Evolutionary conservation across 2,888 invertebrate genomes (phyloP).

Genomic region (Luperina nickerlii): DNA sequence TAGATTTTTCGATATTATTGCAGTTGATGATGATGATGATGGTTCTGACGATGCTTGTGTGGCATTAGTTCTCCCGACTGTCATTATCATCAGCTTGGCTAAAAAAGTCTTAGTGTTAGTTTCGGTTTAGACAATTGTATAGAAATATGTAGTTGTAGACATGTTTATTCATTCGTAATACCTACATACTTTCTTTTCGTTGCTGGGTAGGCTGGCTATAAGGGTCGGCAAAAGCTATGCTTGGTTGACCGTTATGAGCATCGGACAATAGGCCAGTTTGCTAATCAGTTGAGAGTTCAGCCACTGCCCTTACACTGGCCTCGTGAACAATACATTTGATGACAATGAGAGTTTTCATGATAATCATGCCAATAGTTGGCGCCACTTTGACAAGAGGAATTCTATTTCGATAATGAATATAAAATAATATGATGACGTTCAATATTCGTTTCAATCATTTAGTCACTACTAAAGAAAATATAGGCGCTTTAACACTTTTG

Average conservation of each 20-base stretch:
- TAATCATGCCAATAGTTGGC: neutral
- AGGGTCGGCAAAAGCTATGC: neutral
- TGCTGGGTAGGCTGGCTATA: neutral
- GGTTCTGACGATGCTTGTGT: neutral
- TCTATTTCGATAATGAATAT: neutral
- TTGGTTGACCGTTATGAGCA: neutral
- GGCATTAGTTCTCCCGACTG: neutral
- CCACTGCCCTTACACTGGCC: neutral
- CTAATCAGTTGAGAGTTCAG: neutral
- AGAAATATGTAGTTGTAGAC: neutral
- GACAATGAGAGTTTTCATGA: neutral
- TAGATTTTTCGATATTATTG: fast-evolving
- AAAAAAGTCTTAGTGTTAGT: neutral
- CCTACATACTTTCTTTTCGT: neutral
- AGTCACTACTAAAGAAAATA: neutral
- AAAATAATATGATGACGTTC: neutral
- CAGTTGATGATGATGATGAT: neutral
- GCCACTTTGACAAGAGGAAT: neutral
- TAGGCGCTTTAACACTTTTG: neutral
- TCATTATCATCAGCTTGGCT: neutral
- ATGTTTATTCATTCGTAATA: neutral
- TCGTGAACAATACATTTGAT: neutral
- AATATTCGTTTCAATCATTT: neutral
- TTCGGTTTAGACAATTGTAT: neutral
- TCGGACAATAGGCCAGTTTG: neutral